A percentile compares a stretch with the other conserved stretches of the same genome.
Conservation (phyloP, 1,140 invertebrate species). For the Microplitis demolitor region DNA sequence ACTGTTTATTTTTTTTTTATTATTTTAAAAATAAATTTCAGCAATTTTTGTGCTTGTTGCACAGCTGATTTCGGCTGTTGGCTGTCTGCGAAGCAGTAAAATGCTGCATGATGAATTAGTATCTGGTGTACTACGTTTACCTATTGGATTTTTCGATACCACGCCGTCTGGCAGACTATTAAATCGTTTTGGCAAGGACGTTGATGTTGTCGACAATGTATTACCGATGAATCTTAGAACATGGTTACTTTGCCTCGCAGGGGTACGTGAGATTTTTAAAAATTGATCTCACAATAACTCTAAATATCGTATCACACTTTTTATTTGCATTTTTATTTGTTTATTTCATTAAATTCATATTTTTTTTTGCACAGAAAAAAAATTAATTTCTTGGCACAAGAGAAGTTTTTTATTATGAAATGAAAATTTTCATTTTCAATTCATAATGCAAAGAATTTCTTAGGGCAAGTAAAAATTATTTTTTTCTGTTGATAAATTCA, state of each 20-base stretch:
- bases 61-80: slow-evolving; percentile 51
- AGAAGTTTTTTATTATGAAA: neutral
- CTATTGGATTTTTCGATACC: slow-evolving; percentile 68
- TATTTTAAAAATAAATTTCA: slow-evolving; percentile 42
- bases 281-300: slow-evolving; percentile 27
- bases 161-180: slow-evolving; percentile 67
- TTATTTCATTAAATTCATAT: slow-evolving; percentile 6
- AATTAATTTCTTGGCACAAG: neutral
- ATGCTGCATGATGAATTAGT: slow-evolving; percentile 52
- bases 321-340: slow-evolving; percentile 20
- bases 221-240: slow-evolving; percentile 59
- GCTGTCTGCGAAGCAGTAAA: slow-evolving; percentile 53
- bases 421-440: too few relatives aligned
- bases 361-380: neutral
- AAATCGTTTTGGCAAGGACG: slow-evolving; percentile 67
- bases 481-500: neutral
- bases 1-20: neutral
- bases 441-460: too few relatives aligned
- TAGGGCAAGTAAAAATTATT: too few relatives aligned
- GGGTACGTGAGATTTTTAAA: slow-evolving; percentile 68
- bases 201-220: slow-evolving; percentile 60
- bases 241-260: slow-evolving; percentile 65
- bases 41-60: slow-evolving; percentile 52
- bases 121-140: slow-evolving; percentile 40
- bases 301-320: neutral